A percentile compares a stretch with the other conserved stretches of the same genome.
These are phyloP conservation scores for Mastacembelus armatus DNA, from an alignment of 2,797 vertebrate genomes.

Conservation along the genomic window DNA sequence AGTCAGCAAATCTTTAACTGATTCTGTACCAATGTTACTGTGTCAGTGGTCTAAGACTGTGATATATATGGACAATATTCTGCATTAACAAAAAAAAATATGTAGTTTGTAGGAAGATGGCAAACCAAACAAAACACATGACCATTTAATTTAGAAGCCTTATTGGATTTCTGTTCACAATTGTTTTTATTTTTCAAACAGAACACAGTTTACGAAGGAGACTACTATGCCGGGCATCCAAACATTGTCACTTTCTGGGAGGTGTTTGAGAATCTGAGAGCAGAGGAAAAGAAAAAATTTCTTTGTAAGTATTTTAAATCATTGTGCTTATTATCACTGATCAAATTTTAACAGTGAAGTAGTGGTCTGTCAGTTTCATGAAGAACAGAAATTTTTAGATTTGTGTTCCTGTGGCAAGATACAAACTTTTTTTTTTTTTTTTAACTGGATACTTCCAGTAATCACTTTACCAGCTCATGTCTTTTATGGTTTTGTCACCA, in stretches of 20 bases:
- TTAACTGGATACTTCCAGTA: background rate
- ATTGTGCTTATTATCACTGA: background rate
- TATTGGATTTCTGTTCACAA: background rate
- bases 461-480: background rate
- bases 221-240: constrained; percentile 88
- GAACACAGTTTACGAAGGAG: constrained; percentile 92
- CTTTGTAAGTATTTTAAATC: constrained; percentile 84
- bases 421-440: background rate
- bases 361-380: background rate
- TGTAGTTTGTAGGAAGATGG: no score
- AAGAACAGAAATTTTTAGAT: no score
- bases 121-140: background rate
- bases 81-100: no score
- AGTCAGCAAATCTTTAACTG: no score
- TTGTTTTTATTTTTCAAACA: constrained; percentile 58
- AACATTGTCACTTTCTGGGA: constrained; percentile 93
- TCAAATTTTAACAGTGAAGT: background rate
- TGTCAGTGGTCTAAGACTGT: no score
- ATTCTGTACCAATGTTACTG: no score
- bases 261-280: constrained; percentile 90
- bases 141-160: background rate
- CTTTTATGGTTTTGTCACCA: constrained; percentile 46
- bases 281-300: constrained; percentile 92
- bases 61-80: no score
- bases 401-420: no score